Conservation (phyloP, 2,888 invertebrate species). For the Oscheius sp. region DNA sequence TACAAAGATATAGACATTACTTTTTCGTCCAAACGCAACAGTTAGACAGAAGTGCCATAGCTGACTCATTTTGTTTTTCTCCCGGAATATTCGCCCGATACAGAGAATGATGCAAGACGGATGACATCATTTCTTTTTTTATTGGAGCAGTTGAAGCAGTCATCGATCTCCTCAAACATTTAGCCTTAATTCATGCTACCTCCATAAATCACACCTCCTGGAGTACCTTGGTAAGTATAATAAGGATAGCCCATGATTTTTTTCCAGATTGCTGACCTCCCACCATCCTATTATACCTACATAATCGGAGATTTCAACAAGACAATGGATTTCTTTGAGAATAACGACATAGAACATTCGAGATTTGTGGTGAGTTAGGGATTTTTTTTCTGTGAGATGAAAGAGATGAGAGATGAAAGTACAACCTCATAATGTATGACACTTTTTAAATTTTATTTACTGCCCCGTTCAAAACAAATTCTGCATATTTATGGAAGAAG, state of each 20-base stretch:
- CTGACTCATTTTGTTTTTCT: no score
- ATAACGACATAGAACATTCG: slow-evolving; percentile 52
- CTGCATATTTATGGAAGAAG: no score
- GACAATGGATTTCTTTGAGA: slow-evolving; percentile 48
- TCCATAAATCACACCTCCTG: slow-evolving; percentile 59
- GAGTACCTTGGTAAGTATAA: slow-evolving; percentile 50
- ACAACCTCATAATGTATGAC: no score
- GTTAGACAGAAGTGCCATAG: no score
- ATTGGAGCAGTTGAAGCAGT: slow-evolving; percentile 58
- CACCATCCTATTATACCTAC: slow-evolving; percentile 50
- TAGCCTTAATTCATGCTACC: slow-evolving; percentile 60
- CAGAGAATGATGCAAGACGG: no score
- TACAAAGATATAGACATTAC: not conserved
- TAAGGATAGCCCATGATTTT: not conserved
- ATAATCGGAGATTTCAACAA: slow-evolving; percentile 47
- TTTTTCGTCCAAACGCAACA: no score
- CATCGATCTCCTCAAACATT: slow-evolving; percentile 55
- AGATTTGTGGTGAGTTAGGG: slow-evolving; percentile 45
- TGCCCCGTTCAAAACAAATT: no score
- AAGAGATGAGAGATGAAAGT: no score
- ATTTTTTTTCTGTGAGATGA: no score
- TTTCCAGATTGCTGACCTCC: slow-evolving; percentile 47
- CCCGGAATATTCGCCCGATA: no score
- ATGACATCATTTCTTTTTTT: no score
- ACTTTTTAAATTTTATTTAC: no score